phyloP scores from a whole-genome alignment of 2,113 vertebrate species.

The Pycnonotus jocosus region DNA sequence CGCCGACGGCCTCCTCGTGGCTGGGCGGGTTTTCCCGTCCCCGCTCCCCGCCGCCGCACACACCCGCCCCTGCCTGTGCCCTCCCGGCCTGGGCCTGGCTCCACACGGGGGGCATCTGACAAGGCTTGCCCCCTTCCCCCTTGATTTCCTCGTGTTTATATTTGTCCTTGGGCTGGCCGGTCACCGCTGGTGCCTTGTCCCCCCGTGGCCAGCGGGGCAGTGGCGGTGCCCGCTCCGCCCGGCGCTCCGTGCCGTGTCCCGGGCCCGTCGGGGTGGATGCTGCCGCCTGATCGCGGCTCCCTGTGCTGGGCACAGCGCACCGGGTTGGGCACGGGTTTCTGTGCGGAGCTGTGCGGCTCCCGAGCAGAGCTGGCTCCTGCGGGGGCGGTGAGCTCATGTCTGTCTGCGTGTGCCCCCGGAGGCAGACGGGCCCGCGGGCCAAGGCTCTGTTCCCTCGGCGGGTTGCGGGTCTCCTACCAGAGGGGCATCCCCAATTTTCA shows the following conservation, averaged over 20 bases:
- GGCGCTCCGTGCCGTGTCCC: rapidly evolving
- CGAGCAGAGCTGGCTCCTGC: neutral
- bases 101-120: rapidly evolving
- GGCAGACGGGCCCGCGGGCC: neutral
- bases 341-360: neutral
- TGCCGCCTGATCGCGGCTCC: neutral
- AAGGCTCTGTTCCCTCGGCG: neutral
- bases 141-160: neutral
- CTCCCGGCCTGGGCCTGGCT: rapidly evolving
- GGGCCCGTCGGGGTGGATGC: neutral
- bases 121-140: neutral
- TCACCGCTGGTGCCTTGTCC: neutral
- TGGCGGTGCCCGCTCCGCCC: rapidly evolving
- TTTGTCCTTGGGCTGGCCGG: neutral
- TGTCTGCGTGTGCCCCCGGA: neutral
- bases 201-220: rapidly evolving
- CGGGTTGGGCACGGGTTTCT: neutral
- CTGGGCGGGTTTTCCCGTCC: neutral
- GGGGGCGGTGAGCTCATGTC: constrained; percentile 40
- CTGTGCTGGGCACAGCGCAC: neutral
- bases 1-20: neutral
- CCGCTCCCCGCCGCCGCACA: neutral
- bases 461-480: neutral
- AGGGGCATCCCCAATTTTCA: neutral
- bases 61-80: rapidly evolving